These are phyloP conservation scores for Nycticryphes semicollaris DNA, from an alignment of 2,113 vertebrate species.

Conservation along the genomic window DNA sequence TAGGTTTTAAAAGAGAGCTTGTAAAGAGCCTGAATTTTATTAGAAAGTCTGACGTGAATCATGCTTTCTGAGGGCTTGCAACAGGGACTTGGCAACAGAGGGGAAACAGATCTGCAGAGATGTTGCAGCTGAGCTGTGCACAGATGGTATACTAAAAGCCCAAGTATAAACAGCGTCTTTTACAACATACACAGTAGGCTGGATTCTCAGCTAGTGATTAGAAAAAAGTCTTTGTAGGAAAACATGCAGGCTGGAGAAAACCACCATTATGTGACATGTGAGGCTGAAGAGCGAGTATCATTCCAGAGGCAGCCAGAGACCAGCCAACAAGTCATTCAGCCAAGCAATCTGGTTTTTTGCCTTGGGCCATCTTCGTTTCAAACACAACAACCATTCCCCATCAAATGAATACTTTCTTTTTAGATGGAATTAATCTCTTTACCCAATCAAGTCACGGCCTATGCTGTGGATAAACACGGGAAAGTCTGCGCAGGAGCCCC, in stretches of 20 bases:
- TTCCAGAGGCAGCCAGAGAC: background rate
- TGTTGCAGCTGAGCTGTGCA: slow-evolving; percentile 1
- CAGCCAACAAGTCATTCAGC: background rate
- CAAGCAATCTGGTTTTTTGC: background rate
- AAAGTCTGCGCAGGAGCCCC: background rate
- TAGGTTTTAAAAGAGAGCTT: background rate
- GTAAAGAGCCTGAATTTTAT: background rate
- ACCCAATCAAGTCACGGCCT: background rate
- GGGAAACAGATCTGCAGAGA: slow-evolving; percentile 7
- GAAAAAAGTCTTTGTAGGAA: slow-evolving; percentile 18
- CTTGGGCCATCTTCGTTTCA: background rate
- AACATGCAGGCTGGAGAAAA: background rate
- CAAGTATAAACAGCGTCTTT: slow-evolving; percentile 49
- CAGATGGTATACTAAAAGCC: slow-evolving; percentile 39
- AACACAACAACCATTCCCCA: background rate
- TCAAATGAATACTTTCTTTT: slow-evolving; percentile 4
- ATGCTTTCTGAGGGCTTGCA: background rate
- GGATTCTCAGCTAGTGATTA: slow-evolving; percentile 13
- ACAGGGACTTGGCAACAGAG: background rate
- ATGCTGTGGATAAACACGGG: background rate
- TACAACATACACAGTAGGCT: background rate
- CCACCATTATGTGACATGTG: background rate
- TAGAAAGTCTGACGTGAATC: background rate
- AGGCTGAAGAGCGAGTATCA: background rate
- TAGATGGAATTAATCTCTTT: background rate